Conservation (phyloP, 2,113 vertebrate species). For the Talpa occidentalis region DNA sequence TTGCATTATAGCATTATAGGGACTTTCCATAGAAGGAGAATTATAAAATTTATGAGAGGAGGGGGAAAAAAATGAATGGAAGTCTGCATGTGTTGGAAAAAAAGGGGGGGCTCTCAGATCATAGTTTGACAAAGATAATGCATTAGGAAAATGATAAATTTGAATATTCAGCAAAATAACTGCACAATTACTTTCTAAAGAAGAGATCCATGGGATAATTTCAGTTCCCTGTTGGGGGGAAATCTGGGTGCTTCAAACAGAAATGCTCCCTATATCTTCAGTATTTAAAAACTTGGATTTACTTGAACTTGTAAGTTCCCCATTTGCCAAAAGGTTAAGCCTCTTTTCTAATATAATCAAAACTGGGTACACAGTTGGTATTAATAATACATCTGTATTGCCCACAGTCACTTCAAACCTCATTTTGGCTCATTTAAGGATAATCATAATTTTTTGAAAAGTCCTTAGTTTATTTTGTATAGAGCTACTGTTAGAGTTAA, state of each 20-base stretch:
- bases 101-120: not conserved
- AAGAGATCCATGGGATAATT: not conserved
- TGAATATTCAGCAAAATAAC: not conserved
- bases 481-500: conserved; percentile 61
- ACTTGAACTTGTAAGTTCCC: conserved; percentile 22
- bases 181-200: conserved; percentile 2
- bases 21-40: not conserved
- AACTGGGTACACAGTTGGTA: conserved; percentile 46
- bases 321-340: conserved; percentile 64
- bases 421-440: conserved; percentile 63
- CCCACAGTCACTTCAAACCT: conserved; percentile 64
- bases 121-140: not conserved
- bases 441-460: conserved; percentile 70
- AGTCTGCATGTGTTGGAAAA: not conserved
- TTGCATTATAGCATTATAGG: not conserved
- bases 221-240: not conserved
- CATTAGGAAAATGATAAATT: not conserved
- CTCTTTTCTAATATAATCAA: conserved; percentile 67
- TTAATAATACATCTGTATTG: conserved; percentile 71
- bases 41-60: not conserved
- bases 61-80: not conserved
- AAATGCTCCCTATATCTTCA: not conserved
- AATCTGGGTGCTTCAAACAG: not conserved
- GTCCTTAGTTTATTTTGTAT: conserved; percentile 65
- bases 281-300: conserved; percentile 41